Evolutionary conservation across 2,113 vertebrate genomes (phyloP).

Genomic region (Pollimyrus isidori): DNA sequence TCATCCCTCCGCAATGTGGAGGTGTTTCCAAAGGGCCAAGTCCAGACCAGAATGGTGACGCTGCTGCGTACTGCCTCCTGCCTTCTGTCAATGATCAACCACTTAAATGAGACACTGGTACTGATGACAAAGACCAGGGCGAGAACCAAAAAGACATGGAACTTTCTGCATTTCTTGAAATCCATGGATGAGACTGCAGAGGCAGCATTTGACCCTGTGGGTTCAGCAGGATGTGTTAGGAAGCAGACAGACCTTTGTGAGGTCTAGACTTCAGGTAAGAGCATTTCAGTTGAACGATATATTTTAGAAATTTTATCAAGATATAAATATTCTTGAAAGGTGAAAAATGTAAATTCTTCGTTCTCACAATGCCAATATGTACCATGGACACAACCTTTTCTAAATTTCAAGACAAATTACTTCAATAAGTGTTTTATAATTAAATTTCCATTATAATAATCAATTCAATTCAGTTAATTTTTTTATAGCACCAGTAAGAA

Average conservation of each 20-base stretch:
- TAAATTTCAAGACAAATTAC: neutral
- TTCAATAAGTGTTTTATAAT: neutral
- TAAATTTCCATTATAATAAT: neutral
- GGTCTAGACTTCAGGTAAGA: neutral
- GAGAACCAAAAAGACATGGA: too few relatives aligned
- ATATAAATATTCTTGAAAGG: neutral
- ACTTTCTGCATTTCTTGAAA: too few relatives aligned
- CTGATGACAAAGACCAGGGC: too few relatives aligned
- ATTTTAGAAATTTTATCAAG: neutral
- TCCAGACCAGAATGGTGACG: slow-evolving; percentile 69
- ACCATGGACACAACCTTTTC: neutral
- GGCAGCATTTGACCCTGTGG: neutral
- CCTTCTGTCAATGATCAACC: too few relatives aligned
- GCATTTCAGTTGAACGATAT: neutral
- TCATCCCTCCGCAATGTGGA: slow-evolving; percentile 45
- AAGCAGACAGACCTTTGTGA: slow-evolving; percentile 9
- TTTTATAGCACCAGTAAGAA: neutral
- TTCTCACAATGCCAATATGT: neutral
- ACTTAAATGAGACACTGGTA: too few relatives aligned
- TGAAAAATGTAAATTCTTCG: neutral
- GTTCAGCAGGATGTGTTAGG: neutral
- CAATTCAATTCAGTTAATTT: neutral
- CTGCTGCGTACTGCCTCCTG: slow-evolving; percentile 11
- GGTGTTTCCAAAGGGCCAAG: slow-evolving; percentile 64
- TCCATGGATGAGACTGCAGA: too few relatives aligned